Evolutionary conservation across 2,888 invertebrate species (phyloP).

Genomic region (Gastracanthus pulcherrimus): DNA sequence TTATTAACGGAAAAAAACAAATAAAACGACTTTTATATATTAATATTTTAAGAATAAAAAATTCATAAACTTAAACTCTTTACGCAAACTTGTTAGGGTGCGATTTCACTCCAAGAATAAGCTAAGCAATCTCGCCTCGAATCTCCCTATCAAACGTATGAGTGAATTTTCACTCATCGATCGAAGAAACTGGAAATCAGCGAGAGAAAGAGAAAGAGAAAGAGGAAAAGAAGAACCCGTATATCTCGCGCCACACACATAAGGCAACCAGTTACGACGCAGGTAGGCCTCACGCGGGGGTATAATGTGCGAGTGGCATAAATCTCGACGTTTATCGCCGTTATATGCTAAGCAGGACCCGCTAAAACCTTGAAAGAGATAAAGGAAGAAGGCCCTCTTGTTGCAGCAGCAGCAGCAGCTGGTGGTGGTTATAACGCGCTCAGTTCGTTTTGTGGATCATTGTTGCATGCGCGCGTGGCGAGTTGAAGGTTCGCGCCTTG

Average conservation of each 20-base stretch:
- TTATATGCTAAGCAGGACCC: slow-evolving; percentile 68
- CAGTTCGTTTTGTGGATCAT: neutral
- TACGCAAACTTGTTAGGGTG: too few species aligned
- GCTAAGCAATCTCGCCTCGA: too few species aligned
- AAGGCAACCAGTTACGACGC: neutral
- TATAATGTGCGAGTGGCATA: slow-evolving; percentile 62
- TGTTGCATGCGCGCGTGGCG: neutral
- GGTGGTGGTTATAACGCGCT: neutral
- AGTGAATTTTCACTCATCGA: neutral
- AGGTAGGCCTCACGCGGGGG: neutral
- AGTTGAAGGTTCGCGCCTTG: slow-evolving; percentile 16
- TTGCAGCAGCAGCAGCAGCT: too few species aligned
- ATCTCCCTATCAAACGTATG: too few species aligned
- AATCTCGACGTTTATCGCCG: slow-evolving; percentile 69
- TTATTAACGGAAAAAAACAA: neutral
- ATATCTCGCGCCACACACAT: neutral
- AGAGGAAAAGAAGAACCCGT: neutral
- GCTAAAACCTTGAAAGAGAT: slow-evolving; percentile 54
- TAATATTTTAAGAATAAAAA: too few species aligned
- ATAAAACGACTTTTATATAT: too few species aligned
- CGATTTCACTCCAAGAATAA: neutral
- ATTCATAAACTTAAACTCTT: too few species aligned
- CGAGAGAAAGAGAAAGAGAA: neutral
- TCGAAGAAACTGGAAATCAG: neutral
- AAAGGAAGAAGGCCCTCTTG: neutral